Percentiles rank a stretch among this genome's conserved stretches.
phyloP scores from a whole-genome alignment of 2,113 vertebrate genomes.

The Stegostoma tigrinum region DNA sequence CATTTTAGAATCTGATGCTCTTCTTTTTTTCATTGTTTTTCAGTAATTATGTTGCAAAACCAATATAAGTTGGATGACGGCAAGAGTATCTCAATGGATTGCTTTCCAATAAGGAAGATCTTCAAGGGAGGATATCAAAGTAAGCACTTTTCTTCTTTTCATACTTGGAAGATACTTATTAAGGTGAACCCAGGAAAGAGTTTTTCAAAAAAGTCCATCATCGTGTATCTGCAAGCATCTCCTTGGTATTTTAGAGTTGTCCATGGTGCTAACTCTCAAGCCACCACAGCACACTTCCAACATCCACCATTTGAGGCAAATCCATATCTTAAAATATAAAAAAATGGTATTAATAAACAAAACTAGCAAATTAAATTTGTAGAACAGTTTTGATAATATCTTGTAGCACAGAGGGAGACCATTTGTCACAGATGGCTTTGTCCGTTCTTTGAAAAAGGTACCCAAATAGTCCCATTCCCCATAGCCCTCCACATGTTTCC shows the following conservation, averaged over 20 bases:
- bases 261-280: neutral
- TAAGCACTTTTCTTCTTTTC: conserved; percentile 40
- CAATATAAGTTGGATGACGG: conserved; percentile 52
- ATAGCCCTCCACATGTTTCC: neutral
- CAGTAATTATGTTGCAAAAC: conserved; percentile 45
- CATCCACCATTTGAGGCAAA: neutral
- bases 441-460: neutral
- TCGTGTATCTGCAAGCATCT: neutral
- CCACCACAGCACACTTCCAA: too few relatives aligned
- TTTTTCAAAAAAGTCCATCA: neutral
- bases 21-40: conserved; percentile 10
- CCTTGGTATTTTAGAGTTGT: neutral
- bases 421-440: neutral
- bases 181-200: neutral
- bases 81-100: conserved; percentile 46
- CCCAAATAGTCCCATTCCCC: neutral
- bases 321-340: neutral
- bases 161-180: neutral
- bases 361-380: neutral
- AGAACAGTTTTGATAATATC: neutral
- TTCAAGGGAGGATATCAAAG: conserved; percentile 52
- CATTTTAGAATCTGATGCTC: neutral
- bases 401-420: neutral
- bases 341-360: neutral
- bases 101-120: conserved; percentile 59